Evolutionary conservation across 2,113 vertebrate species (phyloP).

Genomic region (Caracal caracal): DNA sequence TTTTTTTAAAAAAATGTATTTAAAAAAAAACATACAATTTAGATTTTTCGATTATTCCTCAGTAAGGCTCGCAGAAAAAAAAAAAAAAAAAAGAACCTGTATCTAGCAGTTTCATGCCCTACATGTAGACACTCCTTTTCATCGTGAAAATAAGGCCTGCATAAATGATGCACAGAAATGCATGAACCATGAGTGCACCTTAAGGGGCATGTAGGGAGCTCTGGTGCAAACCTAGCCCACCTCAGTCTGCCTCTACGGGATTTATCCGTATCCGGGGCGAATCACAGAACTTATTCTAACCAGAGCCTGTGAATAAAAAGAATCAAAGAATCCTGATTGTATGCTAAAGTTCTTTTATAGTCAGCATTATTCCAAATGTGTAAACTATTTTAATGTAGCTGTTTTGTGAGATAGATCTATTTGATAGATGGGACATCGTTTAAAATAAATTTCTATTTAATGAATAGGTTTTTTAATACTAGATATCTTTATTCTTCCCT

Average conservation of each 20-base stretch:
- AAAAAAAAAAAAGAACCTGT: too few species aligned
- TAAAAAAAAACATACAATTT: background rate
- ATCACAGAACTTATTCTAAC: background rate
- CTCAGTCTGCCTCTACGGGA: fast-evolving
- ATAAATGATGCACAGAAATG: fast-evolving
- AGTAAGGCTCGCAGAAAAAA: background rate
- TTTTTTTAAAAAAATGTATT: too few species aligned
- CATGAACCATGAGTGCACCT: fast-evolving
- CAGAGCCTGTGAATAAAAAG: background rate
- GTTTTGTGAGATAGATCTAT: background rate
- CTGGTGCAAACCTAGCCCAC: too few species aligned
- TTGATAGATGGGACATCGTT: background rate
- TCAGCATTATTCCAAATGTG: background rate
- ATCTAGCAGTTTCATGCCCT: background rate
- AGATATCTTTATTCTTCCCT: background rate
- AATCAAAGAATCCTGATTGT: background rate
- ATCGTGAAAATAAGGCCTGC: background rate
- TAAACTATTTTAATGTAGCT: background rate
- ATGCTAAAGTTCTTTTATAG: background rate
- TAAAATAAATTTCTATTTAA: background rate
- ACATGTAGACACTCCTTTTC: background rate
- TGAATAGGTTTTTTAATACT: background rate
- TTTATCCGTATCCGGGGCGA: background rate
- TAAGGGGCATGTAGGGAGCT: background rate
- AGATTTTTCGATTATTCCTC: background rate